phyloP scores from a whole-genome alignment of 1,140 invertebrate species.

The Nasonia vitripennis region DNA sequence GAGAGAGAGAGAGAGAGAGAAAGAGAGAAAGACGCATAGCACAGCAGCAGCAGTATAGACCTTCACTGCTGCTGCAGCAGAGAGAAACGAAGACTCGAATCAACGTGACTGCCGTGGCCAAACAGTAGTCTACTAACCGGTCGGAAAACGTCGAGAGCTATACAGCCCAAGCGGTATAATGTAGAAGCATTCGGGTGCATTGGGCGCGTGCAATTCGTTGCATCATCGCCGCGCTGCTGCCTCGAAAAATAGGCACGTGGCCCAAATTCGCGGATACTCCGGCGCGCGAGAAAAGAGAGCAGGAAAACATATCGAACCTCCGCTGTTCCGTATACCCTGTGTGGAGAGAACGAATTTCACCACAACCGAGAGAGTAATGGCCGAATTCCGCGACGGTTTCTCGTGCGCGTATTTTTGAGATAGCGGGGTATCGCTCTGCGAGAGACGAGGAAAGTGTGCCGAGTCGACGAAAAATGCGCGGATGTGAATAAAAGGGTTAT shows the following conservation, averaged over 20 bases:
- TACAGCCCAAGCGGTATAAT: neutral
- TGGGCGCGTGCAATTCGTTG: slow-evolving; percentile 16
- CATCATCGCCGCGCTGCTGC: neutral
- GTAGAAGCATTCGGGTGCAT: slow-evolving; percentile 33
- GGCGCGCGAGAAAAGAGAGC: neutral
- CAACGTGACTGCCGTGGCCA: slow-evolving; percentile 43
- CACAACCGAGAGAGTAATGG: neutral
- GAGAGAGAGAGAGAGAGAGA: neutral
- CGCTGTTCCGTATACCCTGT: neutral
- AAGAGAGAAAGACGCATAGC: neutral
- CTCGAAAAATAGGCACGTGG: slow-evolving; percentile 35
- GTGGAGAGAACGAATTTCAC: neutral
- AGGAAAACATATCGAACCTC: neutral
- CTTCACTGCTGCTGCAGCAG: neutral
- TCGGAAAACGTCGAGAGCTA: slow-evolving; percentile 30
- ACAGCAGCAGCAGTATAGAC: neutral
- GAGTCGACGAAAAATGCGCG: too few species aligned
- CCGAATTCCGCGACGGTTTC: neutral
- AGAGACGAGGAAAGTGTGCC: too few species aligned
- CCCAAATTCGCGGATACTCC: slow-evolving; percentile 25
- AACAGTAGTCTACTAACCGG: slow-evolving; percentile 42
- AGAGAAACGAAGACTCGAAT: slow-evolving; percentile 14
- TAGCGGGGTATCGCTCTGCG: too few species aligned
- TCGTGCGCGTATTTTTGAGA: neutral
- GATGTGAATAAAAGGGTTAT: too few species aligned